A percentile compares a stretch with the other conserved stretches of the same genome.
Conservation (phyloP, 2,888 invertebrate species). For the Morpho achilles region DNA sequence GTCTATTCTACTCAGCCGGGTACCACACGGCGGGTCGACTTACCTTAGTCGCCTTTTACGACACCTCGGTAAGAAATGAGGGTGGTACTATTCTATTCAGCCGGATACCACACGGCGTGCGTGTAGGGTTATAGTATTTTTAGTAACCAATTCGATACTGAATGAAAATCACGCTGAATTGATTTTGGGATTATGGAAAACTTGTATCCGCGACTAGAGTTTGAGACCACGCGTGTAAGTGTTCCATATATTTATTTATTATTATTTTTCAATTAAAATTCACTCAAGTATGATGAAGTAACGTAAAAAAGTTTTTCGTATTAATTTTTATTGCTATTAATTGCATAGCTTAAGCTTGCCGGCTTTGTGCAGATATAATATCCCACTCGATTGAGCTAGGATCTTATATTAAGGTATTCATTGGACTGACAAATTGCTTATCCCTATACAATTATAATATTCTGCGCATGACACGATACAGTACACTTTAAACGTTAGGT, state of each 20-base stretch:
- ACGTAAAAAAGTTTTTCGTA: too few species aligned
- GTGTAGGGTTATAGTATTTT: slow-evolving; percentile 25
- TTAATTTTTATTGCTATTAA: slow-evolving; percentile 19
- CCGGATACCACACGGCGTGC: too few species aligned
- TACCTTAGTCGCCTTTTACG: too few species aligned
- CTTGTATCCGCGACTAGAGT: neutral
- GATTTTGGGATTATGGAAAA: neutral
- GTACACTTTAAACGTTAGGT: slow-evolving; percentile 6
- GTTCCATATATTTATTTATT: too few species aligned
- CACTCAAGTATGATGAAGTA: too few species aligned
- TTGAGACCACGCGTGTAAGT: too few species aligned
- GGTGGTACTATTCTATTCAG: too few species aligned
- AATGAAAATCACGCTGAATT: neutral
- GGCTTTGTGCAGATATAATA: slow-evolving; percentile 19
- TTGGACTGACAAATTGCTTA: slow-evolving; percentile 38
- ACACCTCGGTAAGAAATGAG: too few species aligned
- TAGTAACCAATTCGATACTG: slow-evolving; percentile 27
- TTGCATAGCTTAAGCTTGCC: slow-evolving; percentile 18
- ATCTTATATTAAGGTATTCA: slow-evolving; percentile 28
- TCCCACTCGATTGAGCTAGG: slow-evolving; percentile 17
- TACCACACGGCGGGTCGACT: too few species aligned
- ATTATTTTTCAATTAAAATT: too few species aligned
- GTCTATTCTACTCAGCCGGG: too few species aligned
- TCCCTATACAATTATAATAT: slow-evolving; percentile 5
- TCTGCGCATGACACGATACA: slow-evolving; percentile 14